Conservation (phyloP, 2,797 vertebrate species). For the Anniella stebbinsi region DNA sequence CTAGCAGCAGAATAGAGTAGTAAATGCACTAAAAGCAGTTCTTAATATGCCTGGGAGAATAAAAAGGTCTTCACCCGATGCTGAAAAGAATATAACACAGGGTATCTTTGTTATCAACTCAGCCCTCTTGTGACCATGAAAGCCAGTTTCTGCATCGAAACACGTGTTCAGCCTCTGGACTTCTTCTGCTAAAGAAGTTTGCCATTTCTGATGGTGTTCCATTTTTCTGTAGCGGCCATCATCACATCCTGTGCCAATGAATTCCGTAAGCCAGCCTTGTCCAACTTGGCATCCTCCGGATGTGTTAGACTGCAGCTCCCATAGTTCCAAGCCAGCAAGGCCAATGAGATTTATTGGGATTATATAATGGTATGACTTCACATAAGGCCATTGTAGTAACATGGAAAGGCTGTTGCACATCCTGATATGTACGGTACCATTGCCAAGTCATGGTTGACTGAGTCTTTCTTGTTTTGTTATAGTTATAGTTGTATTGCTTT, state of each 20-base stretch:
- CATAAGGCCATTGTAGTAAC: slow-evolving; percentile 13
- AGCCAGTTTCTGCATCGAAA: not conserved
- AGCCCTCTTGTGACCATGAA: not conserved
- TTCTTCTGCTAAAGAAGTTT: not conserved
- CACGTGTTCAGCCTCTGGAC: not conserved
- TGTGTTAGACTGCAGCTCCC: too few relatives aligned
- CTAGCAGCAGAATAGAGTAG: too few relatives aligned
- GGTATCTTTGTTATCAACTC: not conserved
- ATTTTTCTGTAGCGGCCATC: too few relatives aligned
- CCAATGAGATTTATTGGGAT: too few relatives aligned
- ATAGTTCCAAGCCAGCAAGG: too few relatives aligned
- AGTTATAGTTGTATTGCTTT: not conserved
- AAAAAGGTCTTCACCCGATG: too few relatives aligned
- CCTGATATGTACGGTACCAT: not conserved
- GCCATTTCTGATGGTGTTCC: not conserved
- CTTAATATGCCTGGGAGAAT: too few relatives aligned
- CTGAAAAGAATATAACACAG: too few relatives aligned
- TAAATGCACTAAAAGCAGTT: too few relatives aligned
- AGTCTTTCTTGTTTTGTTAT: not conserved
- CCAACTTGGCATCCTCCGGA: too few relatives aligned
- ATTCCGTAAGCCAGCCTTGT: too few relatives aligned
- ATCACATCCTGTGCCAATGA: too few relatives aligned
- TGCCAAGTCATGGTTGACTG: not conserved
- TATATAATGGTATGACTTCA: not conserved
- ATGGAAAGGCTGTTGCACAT: not conserved